phyloP scores from a whole-genome alignment of 1,140 invertebrate species.

The Drosophila pandora region DNA sequence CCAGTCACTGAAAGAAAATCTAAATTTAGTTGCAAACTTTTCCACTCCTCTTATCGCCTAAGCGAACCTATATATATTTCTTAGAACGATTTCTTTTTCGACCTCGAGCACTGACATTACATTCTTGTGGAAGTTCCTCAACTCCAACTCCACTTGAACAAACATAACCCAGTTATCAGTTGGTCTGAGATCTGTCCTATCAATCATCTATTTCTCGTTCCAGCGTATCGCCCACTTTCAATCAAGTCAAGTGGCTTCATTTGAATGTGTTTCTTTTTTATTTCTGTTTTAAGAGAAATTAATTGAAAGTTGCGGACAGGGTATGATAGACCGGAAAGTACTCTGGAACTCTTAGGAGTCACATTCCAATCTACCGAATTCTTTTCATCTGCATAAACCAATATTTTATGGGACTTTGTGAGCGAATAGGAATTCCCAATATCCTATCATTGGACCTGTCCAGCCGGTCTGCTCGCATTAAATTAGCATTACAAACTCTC shows the following conservation, averaged over 20 bases:
- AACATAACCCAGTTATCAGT: conserved; percentile 37
- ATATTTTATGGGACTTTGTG: conserved; percentile 26
- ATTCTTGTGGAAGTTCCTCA: background rate
- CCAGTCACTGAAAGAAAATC: background rate
- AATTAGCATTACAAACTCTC: conserved; percentile 33
- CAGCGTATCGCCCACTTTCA: background rate
- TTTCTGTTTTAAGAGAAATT: conserved; percentile 16
- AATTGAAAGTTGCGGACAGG: conserved; percentile 1
- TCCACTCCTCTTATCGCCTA: conserved; percentile 19
- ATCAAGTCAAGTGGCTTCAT: conserved; percentile 9
- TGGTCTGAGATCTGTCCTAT: conserved; percentile 12
- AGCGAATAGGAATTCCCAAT: conserved; percentile 20
- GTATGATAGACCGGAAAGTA: conserved; percentile 1
- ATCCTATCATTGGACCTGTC: conserved; percentile 13
- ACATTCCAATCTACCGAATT: conserved; percentile 1
- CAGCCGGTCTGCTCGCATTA: conserved; percentile 22
- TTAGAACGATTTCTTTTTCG: conserved; percentile 9
- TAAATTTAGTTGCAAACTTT: conserved; percentile 14
- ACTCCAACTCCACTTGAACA: background rate
- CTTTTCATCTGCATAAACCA: conserved; percentile 34
- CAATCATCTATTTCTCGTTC: conserved; percentile 23
- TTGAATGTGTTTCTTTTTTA: conserved; percentile 6
- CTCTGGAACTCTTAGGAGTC: background rate
- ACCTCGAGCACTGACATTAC: conserved; percentile 12
- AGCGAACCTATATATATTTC: background rate